Evolutionary conservation across 2,113 vertebrate species (phyloP).

Genomic region (Charadrius vociferus): DNA sequence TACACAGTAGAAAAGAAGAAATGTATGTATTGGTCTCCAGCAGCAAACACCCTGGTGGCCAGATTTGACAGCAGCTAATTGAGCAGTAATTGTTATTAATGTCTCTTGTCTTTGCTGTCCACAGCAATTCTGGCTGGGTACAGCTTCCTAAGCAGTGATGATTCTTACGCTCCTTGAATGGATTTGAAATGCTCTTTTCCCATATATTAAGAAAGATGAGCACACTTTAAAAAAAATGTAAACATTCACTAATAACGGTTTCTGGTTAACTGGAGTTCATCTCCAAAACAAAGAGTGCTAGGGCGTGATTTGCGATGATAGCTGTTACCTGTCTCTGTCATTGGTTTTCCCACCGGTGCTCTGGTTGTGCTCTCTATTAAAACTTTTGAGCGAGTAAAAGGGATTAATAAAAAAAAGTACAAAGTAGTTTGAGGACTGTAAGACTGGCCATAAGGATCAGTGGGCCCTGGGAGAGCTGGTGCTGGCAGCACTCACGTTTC

Average conservation of each 20-base stretch:
- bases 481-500: neutral
- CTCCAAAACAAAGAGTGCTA: neutral
- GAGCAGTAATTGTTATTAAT: conserved; percentile 34
- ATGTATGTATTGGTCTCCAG: neutral
- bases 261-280: neutral
- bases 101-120: neutral
- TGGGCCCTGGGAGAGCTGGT: neutral
- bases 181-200: neutral
- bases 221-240: neutral
- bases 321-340: neutral
- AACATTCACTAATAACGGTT: neutral
- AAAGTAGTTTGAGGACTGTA: neutral
- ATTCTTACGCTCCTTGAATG: neutral
- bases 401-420: neutral
- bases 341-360: neutral
- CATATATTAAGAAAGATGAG: neutral
- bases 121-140: neutral
- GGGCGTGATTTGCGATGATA: neutral
- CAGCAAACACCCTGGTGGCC: neutral
- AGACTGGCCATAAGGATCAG: neutral
- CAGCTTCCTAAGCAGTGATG: neutral
- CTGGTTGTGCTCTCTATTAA: neutral
- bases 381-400: neutral
- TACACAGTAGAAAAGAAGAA: neutral
- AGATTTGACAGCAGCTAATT: conserved; percentile 34